Conservation (phyloP, 2,797 vertebrate genomes). For the Lophius americanus region DNA sequence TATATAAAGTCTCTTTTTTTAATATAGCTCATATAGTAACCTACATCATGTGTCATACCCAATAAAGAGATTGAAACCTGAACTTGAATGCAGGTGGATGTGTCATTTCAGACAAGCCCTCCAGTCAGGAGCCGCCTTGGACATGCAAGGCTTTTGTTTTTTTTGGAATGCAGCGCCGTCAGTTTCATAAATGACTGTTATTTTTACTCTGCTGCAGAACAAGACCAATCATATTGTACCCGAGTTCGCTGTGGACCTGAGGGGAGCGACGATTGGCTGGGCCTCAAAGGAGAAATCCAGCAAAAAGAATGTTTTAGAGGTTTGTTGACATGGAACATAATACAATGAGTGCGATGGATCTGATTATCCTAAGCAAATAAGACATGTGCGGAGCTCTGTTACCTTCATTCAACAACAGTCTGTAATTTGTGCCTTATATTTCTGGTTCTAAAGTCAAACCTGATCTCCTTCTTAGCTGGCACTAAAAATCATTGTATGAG, state of each 20-base stretch:
- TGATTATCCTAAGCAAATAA: constrained; percentile 4
- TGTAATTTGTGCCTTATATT: not conserved
- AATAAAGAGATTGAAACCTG: not conserved
- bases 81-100: not conserved
- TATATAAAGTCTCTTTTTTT: no score
- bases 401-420: not conserved
- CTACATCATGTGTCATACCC: not conserved
- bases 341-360: not conserved
- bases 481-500: not conserved
- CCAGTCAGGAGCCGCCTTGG: not conserved
- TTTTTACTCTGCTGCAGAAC: constrained; percentile 68
- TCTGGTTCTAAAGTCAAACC: not conserved
- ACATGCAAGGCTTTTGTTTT: constrained; percentile 34
- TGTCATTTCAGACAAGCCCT: constrained; percentile 26
- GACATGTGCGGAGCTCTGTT: not conserved
- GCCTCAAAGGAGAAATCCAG: constrained; percentile 93
- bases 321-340: constrained; percentile 15
- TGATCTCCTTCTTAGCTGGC: not conserved
- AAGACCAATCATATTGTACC: constrained; percentile 89
- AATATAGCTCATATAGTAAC: not conserved
- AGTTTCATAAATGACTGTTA: constrained; percentile 42
- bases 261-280: constrained; percentile 86
- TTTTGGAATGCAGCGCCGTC: constrained; percentile 53
- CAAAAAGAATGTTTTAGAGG: constrained; percentile 96
- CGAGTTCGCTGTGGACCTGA: constrained; percentile 88